Percentiles rank a stretch among this genome's conserved stretches.
Conservation (phyloP, 2,888 invertebrate genomes). For the Eledona agricola region DNA sequence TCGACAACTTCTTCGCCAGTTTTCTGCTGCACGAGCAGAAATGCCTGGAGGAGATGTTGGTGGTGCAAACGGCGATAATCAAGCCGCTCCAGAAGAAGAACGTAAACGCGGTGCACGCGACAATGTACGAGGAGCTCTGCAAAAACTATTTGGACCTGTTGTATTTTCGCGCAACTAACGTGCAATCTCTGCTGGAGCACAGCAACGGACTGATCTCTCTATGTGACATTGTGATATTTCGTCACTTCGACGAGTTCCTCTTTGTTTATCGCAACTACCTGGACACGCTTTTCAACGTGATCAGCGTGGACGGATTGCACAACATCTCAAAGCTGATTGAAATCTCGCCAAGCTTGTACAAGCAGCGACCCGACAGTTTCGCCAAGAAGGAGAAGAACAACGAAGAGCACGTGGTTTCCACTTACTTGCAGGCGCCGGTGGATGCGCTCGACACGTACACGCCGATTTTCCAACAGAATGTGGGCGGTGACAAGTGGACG, state of each 20-base stretch:
- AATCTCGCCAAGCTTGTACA: constrained; percentile 64
- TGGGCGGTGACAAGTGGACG: constrained; percentile 69
- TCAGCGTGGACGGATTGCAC: constrained; percentile 75
- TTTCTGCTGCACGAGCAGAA: constrained; percentile 72
- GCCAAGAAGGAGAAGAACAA: constrained; percentile 60
- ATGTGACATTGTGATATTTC: constrained; percentile 74
- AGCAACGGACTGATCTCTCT: constrained; percentile 72
- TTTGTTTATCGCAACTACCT: constrained; percentile 77
- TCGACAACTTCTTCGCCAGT: constrained; percentile 44
- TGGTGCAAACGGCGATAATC: constrained; percentile 70
- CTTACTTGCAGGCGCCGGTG: constrained; percentile 71
- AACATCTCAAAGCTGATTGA: constrained; percentile 73
- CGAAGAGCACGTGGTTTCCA: constrained; percentile 68
- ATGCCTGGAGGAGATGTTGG: constrained; percentile 74
- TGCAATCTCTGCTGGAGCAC: constrained; percentile 75
- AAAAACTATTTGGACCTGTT: constrained; percentile 74
- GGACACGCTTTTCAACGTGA: constrained; percentile 75
- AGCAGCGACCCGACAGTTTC: constrained; percentile 45
- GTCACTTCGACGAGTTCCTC: constrained; percentile 76
- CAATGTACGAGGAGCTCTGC: constrained; percentile 72
- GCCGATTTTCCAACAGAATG: constrained; percentile 68
- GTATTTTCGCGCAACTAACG: constrained; percentile 73
- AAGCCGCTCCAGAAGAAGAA: constrained; percentile 74
- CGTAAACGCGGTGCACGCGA: constrained; percentile 65
- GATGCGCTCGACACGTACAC: constrained; percentile 71